Base-by-base conservation (phyloP, 2,888 invertebrate species). In the Ectemnius lituratus region DNA sequence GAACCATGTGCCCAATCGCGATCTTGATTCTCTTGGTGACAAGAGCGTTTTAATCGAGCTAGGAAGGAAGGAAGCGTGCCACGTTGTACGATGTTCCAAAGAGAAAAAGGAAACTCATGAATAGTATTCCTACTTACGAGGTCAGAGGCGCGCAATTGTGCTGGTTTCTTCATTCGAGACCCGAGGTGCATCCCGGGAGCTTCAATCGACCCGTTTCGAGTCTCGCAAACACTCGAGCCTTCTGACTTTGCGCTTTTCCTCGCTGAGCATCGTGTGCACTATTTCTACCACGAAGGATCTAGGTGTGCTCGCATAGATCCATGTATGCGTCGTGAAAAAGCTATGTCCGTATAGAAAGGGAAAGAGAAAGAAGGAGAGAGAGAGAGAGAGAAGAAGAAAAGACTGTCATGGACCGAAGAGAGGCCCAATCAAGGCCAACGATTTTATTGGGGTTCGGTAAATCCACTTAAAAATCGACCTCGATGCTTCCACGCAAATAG, bases 151-250 rank as follows among this genome's bases (percentile, higher is more conserved):
- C 37, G 37, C 37, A 37, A 37, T 37, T 37, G 37, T 37, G 37
- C 37, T 52, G 16, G 52, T 14, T 62, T 57, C 63, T 52, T 28
- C 8, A 52, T 72, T 56, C 62, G 66, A 4, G 61, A 13, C 4
- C 18, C 23, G n/a, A 11, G 47, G 63, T 37, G 67, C 67, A 62
- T 67, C 61, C 68, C 82, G 83, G 81, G 81, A 84, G 84, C 83
- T 83, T 83, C 82, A 86, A 87, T 87, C 85, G 86, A 86, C 85
- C 86, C 76, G 82, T 73, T 86, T 85, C 72, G 76, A 67, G 74
- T 81, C 70, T 75, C 27, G 80, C 83, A 83, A 85, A 85, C 83
- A 85, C 85, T 85, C 82, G 73, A 81, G 76, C 75, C 79, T 71
- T 71, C 81, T 84, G 81, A 85, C 82, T 81, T 78, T 78, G 81